Base-by-base conservation (phyloP, 1,140 invertebrate genomes). In the Drosophila mojavensis region DNA sequence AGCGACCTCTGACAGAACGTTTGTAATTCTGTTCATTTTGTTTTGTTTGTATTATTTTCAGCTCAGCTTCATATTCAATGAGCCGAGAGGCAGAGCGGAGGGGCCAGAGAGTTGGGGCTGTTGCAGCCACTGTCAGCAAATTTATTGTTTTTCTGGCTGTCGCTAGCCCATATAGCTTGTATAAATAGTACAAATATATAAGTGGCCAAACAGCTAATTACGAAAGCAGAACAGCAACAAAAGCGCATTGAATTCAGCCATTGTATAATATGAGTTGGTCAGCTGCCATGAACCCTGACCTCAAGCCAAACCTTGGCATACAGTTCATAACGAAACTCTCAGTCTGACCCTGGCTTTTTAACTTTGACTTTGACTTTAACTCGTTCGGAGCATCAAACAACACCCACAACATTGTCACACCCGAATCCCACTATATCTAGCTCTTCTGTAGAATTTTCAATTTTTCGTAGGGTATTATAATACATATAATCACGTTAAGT, bases 131-230 rank as follows among this genome's bases (percentile, higher is more conserved):
- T 36, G 48, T 69, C 59, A 70, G 60, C 60, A 33, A 24, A 56
- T 62, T 56, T 41, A 26, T 51, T 50, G 17, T 54, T 51, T 5
- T 26, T 48, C n/a, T 15, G 13, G 17, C 10, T 55, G 33, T 39
- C 30, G 11, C 43, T 56, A 17, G 33, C 20, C 33, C 24, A 56
- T 51, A 20, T 62, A 30, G 24, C 9, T 54, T 13, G 17, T 56
- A 51, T 76, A 76, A 75, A 75, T 75, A 76, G 53, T 28, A 15
- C 26, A 75, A 71, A 30, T 6, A 30, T 78, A 47, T 59, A 77
- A 70, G 53, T 61, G 43, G 6, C 58, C 26, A 47, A 43, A 43
- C 36, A 73, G 51, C 48, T 41, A n/a, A 45, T 66, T 66, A 33
- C 24, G 26, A 4, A 50, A 53, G 1, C 6, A 26, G 17, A 56